These are phyloP conservation scores for Caranx ignobilis DNA, from an alignment of 2,113 vertebrate species.

Conservation along the genomic window DNA sequence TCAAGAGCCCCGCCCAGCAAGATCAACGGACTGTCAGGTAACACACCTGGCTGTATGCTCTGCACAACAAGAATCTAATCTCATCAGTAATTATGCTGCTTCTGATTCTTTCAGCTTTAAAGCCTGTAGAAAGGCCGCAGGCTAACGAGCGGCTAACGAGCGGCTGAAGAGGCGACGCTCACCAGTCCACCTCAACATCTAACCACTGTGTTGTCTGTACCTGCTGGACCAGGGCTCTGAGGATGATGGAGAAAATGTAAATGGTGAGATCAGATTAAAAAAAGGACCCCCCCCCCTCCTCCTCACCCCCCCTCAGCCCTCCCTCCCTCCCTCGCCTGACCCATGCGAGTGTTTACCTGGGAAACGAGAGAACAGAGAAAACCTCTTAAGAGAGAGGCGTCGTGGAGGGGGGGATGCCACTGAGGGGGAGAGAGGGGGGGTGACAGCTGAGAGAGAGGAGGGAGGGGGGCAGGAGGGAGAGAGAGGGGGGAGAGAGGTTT, in stretches of 20 bases:
- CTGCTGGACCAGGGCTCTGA: slow-evolving; percentile 74
- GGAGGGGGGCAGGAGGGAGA: slow-evolving; percentile 20
- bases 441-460: slow-evolving; percentile 75
- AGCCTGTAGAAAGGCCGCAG: no score
- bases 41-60: neutral
- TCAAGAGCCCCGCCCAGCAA: slow-evolving; percentile 71
- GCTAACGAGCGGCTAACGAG: no score
- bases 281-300: neutral
- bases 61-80: no score
- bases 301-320: neutral
- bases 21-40: neutral
- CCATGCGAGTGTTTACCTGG: slow-evolving; percentile 87
- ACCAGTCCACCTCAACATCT: no score
- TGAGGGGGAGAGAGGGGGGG: slow-evolving; percentile 83
- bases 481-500: slow-evolving; percentile 65
- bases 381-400: slow-evolving; percentile 86
- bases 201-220: neutral
- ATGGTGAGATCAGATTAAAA: slow-evolving; percentile 32
- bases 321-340: slow-evolving; percentile 9
- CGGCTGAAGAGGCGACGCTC: no score
- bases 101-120: no score
- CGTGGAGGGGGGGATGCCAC: slow-evolving; percentile 83
- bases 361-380: slow-evolving; percentile 88
- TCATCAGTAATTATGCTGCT: no score
- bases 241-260: slow-evolving; percentile 36